phyloP scores from a whole-genome alignment of 1,140 invertebrate genomes.

The Scaptodrosophila lebanonensis region DNA sequence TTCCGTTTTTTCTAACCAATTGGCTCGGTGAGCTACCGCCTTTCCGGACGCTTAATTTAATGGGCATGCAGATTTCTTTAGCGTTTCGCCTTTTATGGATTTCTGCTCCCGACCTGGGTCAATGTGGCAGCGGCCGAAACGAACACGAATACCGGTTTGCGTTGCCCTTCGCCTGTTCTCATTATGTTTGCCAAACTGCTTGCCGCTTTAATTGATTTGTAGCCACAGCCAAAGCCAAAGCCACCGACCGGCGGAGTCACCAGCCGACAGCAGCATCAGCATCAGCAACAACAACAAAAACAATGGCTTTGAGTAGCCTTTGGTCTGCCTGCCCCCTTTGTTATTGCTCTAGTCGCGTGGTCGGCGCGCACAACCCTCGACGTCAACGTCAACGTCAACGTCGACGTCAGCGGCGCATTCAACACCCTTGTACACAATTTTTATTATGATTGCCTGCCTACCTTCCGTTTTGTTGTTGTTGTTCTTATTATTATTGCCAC shows the following conservation, averaged over 20 bases:
- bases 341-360: slow-evolving; percentile 19
- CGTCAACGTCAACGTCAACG: too few species aligned
- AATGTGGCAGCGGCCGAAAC: too few species aligned
- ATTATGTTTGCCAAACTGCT: slow-evolving; percentile 13
- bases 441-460: slow-evolving; percentile 2
- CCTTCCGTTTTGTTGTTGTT: slow-evolving; percentile 27
- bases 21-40: slow-evolving; percentile 25
- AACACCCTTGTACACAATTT: slow-evolving; percentile 40
- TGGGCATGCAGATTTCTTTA: slow-evolving; percentile 40
- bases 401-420: slow-evolving; percentile 18
- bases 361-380: neutral
- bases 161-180: neutral
- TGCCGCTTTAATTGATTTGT: slow-evolving; percentile 64
- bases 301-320: slow-evolving; percentile 30
- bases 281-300: slow-evolving; percentile 24
- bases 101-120: slow-evolving; percentile 44
- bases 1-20: slow-evolving; percentile 45
- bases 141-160: too few species aligned
- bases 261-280: slow-evolving; percentile 17
- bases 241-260: too few species aligned
- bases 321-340: slow-evolving; percentile 9
- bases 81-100: neutral
- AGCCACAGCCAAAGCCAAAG: too few species aligned
- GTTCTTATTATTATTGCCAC: slow-evolving; percentile 32
- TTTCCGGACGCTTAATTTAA: slow-evolving; percentile 71